Base-by-base conservation (phyloP, 2,888 invertebrate genomes). In the Mellilla xanthometata region DNA sequence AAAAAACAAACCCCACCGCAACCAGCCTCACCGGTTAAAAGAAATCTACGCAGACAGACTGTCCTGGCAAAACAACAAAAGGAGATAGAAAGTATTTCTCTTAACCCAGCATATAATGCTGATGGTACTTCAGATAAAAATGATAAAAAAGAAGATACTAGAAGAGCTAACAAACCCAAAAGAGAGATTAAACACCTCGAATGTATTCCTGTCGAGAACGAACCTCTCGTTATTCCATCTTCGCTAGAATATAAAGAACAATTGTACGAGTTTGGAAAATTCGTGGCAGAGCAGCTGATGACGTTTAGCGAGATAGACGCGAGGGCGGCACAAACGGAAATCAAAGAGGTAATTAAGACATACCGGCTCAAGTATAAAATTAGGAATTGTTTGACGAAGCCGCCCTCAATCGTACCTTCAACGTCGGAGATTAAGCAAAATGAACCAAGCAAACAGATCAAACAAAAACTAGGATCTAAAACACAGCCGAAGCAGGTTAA, bases 181-280 rank as follows among this genome's bases (percentile, higher is more conserved):
- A n/a, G n/a, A n/a, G n/a, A n/a, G n/a, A n/a, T n/a, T n/a, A n/a
- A n/a, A n/a, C n/a, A n/a, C n/a, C n/a, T n/a, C n/a, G n/a, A n/a
- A n/a, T n/a, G n/a, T n/a, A n/a, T n/a, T n/a, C n/a, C 23, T 23
- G 12, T 23, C 6, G 24, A 26, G 3, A n/a, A 12, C 1, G 3
- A 19, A 8, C 27, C 35, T 8, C 24, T n/a, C 7, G 8, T 24
- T 3, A 24, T 24, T 3, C 27, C 26, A 10, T 27, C 27, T 2
- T 2, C 26, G 13, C 19, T 22, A n/a, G 12, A 36, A n/a, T 28
- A 36, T 2, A 36, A 5, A 6, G 36, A 36, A 28, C 11, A 36
- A 8, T 12, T 36, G 6, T 36, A 36, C 12, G 36, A 36, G n/a
- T 36, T 11, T 10, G 36, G 36, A 8, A 36, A 36, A 36, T 36